Conservation (phyloP, 2,888 invertebrate genomes). For the Anoplius nigerrimus region DNA sequence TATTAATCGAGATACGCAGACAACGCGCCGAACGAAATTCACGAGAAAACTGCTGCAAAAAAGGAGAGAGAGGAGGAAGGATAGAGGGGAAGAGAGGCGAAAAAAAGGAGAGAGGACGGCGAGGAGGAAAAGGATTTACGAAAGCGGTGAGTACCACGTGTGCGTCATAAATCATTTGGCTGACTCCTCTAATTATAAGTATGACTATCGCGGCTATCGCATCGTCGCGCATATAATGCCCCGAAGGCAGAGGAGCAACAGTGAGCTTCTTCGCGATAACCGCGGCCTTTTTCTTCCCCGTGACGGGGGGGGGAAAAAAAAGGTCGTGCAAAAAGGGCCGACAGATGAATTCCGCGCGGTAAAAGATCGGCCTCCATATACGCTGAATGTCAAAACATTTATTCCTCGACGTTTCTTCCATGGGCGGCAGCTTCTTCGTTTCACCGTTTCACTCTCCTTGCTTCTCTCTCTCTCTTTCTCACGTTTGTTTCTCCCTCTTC, state of each 20-base stretch:
- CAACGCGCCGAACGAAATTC: slow-evolving; percentile 25
- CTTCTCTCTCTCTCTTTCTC: neutral
- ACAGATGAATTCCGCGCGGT: slow-evolving; percentile 52
- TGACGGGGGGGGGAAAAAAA: slow-evolving; percentile 31
- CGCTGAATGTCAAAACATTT: slow-evolving; percentile 46
- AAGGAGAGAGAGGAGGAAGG: neutral
- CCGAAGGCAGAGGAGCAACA: slow-evolving; percentile 47
- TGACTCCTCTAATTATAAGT: slow-evolving; percentile 71
- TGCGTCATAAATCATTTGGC: slow-evolving; percentile 68
- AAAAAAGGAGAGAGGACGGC: slow-evolving; percentile 16
- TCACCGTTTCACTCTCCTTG: no score
- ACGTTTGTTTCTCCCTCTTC: neutral
- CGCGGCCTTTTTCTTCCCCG: slow-evolving; percentile 31
- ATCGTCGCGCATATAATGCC: slow-evolving; percentile 61
- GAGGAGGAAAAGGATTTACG: slow-evolving; percentile 46
- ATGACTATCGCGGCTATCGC: slow-evolving; percentile 67
- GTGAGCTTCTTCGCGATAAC: slow-evolving; percentile 31
- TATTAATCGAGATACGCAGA: slow-evolving; percentile 43
- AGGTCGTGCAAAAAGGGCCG: slow-evolving; percentile 51
- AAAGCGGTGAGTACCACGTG: slow-evolving; percentile 64
- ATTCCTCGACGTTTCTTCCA: slow-evolving; percentile 17
- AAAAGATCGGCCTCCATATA: slow-evolving; percentile 43
- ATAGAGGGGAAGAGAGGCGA: slow-evolving; percentile 11
- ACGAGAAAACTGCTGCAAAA: slow-evolving; percentile 9
- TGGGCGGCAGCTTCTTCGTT: no score